Evolutionary conservation across 2,888 invertebrate genomes (phyloP).

Genomic region (Poecilobothrus nobilitatus): DNA sequence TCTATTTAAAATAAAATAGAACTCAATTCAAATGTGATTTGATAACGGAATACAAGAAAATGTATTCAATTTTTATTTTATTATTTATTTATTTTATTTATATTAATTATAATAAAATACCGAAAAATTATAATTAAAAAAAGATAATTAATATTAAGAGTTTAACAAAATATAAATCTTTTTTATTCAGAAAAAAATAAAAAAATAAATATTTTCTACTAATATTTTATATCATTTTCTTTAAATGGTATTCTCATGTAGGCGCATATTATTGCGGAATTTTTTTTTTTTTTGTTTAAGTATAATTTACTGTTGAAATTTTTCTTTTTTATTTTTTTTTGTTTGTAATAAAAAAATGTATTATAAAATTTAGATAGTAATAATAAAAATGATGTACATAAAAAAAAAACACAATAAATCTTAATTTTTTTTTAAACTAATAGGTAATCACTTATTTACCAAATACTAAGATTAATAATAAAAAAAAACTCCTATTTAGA

Average conservation of each 20-base stretch:
- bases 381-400: not conserved
- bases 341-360: constrained; percentile 11
- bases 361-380: constrained; percentile 9
- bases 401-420: not conserved
- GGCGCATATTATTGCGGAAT: constrained; percentile 24
- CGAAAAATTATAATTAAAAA: not conserved
- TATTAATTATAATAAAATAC: not conserved
- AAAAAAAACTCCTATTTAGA: no score
- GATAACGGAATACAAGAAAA: no score
- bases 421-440: no score
- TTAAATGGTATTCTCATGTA: constrained; percentile 15
- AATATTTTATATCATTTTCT: not conserved
- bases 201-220: no score
- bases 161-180: not conserved
- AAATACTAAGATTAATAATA: no score
- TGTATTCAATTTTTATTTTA: no score
- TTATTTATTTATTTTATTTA: constrained; percentile 4
- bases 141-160: constrained; percentile 7
- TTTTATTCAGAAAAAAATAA: not conserved
- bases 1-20: no score
- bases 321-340: constrained; percentile 17
- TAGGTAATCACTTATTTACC: no score
- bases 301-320: not conserved
- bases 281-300: not conserved
- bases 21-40: no score